A percentile compares a stretch with the other conserved stretches of the same genome.
Evolutionary conservation across 37 sponge, comb jelly and placozoan genomes (phyloP).

Genomic region (Spongilla lacustris): DNA sequence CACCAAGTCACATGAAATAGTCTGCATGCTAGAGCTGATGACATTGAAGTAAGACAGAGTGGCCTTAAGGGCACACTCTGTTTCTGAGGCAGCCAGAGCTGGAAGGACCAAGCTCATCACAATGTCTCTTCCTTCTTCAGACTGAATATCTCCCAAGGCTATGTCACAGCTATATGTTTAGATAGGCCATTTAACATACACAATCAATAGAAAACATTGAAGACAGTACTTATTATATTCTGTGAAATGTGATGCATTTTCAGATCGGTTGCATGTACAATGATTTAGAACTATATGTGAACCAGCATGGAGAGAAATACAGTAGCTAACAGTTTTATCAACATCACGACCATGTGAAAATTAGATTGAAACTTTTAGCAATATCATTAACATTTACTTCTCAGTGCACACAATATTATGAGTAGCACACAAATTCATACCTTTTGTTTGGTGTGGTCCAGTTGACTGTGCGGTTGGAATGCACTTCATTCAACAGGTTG

Average conservation of each 20-base stretch:
- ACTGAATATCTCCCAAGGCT: conserved; percentile 86
- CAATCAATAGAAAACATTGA: too few relatives aligned
- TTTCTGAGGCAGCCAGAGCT: conserved; percentile 19
- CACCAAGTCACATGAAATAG: conserved; percentile 30
- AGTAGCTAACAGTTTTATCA: too few relatives aligned
- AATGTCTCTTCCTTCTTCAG: conserved; percentile 90
- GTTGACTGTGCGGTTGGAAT: conserved; percentile 59
- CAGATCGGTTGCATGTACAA: too few relatives aligned
- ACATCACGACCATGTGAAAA: too few relatives aligned
- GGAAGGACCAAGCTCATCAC: conserved; percentile 76
- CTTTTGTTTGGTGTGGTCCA: conserved; percentile 60
- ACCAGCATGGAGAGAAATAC: too few relatives aligned
- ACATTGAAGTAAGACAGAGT: conserved; percentile 87
- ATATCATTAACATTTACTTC: too few relatives aligned
- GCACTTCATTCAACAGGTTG: conserved; percentile 52
- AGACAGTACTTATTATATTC: too few relatives aligned
- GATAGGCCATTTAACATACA: neutral
- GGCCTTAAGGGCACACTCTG: conserved; percentile 25
- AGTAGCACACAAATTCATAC: too few relatives aligned
- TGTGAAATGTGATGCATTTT: too few relatives aligned
- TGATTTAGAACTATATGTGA: too few relatives aligned
- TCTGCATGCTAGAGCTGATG: conserved; percentile 76
- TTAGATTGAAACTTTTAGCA: too few relatives aligned
- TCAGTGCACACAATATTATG: too few relatives aligned
- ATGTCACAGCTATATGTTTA: conserved; percentile 55